Conservation (phyloP, 2,888 invertebrate species). For the Hololepta plana region DNA sequence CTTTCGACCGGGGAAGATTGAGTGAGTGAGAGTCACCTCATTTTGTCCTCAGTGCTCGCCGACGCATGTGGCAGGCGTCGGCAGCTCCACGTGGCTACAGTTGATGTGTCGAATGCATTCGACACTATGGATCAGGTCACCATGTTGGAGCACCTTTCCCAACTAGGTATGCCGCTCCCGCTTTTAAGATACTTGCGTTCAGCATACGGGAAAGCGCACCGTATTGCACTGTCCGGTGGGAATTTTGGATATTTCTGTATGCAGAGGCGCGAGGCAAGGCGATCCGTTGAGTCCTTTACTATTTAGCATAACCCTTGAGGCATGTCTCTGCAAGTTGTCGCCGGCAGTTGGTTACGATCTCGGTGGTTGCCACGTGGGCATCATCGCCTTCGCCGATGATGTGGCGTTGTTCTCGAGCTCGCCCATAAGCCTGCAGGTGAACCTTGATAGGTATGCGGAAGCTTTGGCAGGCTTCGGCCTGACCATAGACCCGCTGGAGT, state of each 20-base stretch:
- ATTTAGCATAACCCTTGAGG: slow-evolving; percentile 14
- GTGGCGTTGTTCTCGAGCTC: slow-evolving; percentile 17
- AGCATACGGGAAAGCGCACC: no score
- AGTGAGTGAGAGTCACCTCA: slow-evolving; percentile 15
- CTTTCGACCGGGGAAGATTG: slow-evolving; percentile 16
- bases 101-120: slow-evolving; percentile 10
- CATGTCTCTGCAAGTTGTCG: slow-evolving; percentile 7
- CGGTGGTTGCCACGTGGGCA: slow-evolving; percentile 9
- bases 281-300: slow-evolving; percentile 17
- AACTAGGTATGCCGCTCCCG: slow-evolving; percentile 10
- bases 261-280: slow-evolving; percentile 19
- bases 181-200: no score
- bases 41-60: slow-evolving; percentile 13
- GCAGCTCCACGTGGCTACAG: slow-evolving; percentile 9
- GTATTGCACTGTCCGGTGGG: background rate
- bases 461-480: slow-evolving; percentile 10
- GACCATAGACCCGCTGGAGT: slow-evolving; percentile 12
- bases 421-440: slow-evolving; percentile 13
- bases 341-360: slow-evolving; percentile 9
- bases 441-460: slow-evolving; percentile 9
- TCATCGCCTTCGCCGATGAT: slow-evolving; percentile 21
- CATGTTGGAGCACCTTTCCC: slow-evolving; percentile 8
- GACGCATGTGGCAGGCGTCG: background rate
- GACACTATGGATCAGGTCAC: slow-evolving; percentile 10
- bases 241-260: background rate